A percentile compares a stretch with the other conserved stretches of the same genome.
These are phyloP conservation scores for Eristalis intricaria DNA, from an alignment of 2,888 invertebrate genomes.

Conservation along the genomic window DNA sequence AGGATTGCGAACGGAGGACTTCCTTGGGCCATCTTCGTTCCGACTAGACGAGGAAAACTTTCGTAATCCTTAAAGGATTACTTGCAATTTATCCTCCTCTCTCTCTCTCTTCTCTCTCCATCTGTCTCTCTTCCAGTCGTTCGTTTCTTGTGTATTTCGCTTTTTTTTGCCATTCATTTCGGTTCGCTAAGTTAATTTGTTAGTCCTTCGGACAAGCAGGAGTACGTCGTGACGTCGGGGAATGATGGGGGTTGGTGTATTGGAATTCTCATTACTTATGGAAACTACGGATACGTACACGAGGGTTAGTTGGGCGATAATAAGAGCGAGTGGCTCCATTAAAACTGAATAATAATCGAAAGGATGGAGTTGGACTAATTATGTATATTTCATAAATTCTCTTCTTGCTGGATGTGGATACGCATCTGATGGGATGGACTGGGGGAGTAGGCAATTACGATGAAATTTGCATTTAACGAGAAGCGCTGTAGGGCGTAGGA, in stretches of 20 bases:
- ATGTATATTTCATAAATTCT: slow-evolving; percentile 41
- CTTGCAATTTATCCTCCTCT: slow-evolving; percentile 43
- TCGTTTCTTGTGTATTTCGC: slow-evolving; percentile 2
- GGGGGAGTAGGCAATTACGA: slow-evolving; percentile 11
- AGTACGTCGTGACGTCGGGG: neutral
- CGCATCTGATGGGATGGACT: neutral
- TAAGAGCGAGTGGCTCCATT: slow-evolving; percentile 8
- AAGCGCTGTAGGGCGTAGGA: neutral
- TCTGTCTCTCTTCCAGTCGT: neutral
- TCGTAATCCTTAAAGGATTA: slow-evolving; percentile 67
- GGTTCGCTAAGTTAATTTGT: slow-evolving; percentile 50
- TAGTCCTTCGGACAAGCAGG: neutral
- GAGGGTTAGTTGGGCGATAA: neutral
- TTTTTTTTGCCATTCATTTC: slow-evolving; percentile 11
- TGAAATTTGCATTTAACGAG: slow-evolving; percentile 20
- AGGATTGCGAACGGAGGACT: slow-evolving; percentile 42
- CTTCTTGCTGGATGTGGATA: neutral
- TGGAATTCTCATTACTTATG: slow-evolving; percentile 42
- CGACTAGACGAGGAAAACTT: slow-evolving; percentile 56
- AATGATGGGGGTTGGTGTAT: neutral
- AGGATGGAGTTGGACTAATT: slow-evolving; percentile 41
- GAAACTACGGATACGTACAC: slow-evolving; percentile 15
- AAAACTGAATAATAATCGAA: slow-evolving; percentile 14
- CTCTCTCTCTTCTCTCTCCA: too few relatives aligned
- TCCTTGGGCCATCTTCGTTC: neutral